Percentiles rank a stretch among this genome's conserved stretches.
Conservation (phyloP, 2,888 invertebrate genomes). For the Abscondita cerata region DNA sequence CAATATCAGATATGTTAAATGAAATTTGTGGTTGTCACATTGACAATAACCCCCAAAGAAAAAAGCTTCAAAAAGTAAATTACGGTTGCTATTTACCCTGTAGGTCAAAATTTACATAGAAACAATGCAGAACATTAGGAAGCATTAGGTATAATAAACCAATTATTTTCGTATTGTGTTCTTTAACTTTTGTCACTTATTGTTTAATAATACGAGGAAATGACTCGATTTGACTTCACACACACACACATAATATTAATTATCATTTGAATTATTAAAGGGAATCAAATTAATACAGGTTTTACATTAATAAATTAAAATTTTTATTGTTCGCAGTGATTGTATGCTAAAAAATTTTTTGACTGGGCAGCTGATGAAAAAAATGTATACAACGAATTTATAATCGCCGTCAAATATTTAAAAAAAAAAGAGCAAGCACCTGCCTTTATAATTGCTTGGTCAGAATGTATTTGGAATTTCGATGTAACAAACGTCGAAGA, state of each 20-base stretch:
- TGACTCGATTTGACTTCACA: conserved; percentile 23
- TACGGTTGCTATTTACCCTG: conserved; percentile 19
- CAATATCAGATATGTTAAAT: conserved; percentile 15
- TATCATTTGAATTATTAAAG: conserved; percentile 7
- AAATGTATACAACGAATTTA: neutral
- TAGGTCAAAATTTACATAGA: conserved; percentile 30
- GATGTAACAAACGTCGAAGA: neutral
- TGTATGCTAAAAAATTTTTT: conserved; percentile 20
- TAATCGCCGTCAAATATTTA: neutral
- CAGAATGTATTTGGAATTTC: conserved; percentile 6
- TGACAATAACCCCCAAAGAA: conserved; percentile 19
- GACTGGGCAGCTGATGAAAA: conserved; percentile 22
- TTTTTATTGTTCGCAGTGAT: conserved; percentile 18
- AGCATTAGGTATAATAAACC: conserved; percentile 37
- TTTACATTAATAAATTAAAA: conserved; percentile 23
- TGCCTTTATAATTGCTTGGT: conserved; percentile 5
- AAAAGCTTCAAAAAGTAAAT: conserved; percentile 23
- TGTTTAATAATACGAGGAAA: conserved; percentile 32
- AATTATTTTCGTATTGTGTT: conserved; percentile 35
- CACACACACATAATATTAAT: conserved; percentile 7
- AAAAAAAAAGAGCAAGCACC: neutral
- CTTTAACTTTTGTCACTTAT: conserved; percentile 31
- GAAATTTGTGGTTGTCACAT: conserved; percentile 18
- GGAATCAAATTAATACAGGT: conserved; percentile 3
- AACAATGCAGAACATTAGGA: conserved; percentile 30